Base-by-base conservation (phyloP, 2,113 vertebrate genomes). In the Myiozetetes cayanensis region DNA sequence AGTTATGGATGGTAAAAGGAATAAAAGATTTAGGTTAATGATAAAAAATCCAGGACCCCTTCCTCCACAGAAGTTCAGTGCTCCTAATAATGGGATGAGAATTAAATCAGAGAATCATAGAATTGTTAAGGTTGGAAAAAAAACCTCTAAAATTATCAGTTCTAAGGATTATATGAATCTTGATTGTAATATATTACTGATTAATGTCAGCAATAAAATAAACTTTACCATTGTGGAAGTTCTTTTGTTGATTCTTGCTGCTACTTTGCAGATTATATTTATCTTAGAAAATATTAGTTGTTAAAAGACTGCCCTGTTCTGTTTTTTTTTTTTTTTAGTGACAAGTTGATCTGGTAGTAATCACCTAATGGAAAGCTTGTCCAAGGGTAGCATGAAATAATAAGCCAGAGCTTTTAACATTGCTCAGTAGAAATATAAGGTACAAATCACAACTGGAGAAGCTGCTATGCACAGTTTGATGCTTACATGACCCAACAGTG, bases 401-500 rank as follows among this genome's bases (percentile, higher is more conserved):
- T 59, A 80, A 85, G 6, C 35, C 66, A 85, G 56, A 88, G 25
- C 1, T 74, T 81, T 80, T 90, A 23, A 80, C 23, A 15, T 41
- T 61, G 20, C 35, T 86, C n/a, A 58, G 30, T 79, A 74, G n/a
- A 89, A 92, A 70, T 20, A 31, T 41, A 80, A 89, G 62, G 35
- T 12, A 35, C 12, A 78, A 25, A 31, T 92, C 15, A 0, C 65
- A 87, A 31, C 33, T 56, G 47, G 14, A 80, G 85, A 85, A 82
- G 72, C 23, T 83, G 49, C 77, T 96, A 89, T 86, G 84, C 81
- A 87, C 67, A 76, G 61, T 92, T 90, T 93, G 92, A 90, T 81
- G 68, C 33, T 86, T 84, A 72, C 67, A 41, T 8, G 16, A 79
- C 52, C 35, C 73, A 93, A 6, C 46, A 73, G 44, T 65, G 89